Conservation (phyloP, 2,888 invertebrate species). For the Lordiphosa fenestrarum region DNA sequence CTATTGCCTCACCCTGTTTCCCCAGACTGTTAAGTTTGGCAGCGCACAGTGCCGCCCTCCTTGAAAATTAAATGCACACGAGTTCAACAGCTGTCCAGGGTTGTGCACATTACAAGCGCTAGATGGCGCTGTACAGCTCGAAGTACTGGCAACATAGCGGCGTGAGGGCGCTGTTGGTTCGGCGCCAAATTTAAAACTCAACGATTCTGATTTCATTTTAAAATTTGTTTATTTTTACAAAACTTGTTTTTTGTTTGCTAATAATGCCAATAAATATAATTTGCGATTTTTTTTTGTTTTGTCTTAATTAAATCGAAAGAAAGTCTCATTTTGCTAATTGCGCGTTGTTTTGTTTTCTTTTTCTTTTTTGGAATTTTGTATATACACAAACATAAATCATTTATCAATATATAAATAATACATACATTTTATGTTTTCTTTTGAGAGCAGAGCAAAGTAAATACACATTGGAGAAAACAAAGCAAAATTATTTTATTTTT, state of each 20-base stretch:
- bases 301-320: conserved; percentile 54
- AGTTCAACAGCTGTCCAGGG: no score
- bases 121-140: conserved; percentile 38
- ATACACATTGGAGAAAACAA: conserved; percentile 20
- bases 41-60: no score
- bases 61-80: no score
- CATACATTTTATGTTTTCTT: conserved; percentile 33
- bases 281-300: conserved; percentile 1
- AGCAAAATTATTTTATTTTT: conserved; percentile 12
- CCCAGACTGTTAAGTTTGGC: no score
- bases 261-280: conserved; percentile 38
- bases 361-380: conserved; percentile 54
- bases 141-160: not conserved
- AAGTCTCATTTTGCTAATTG: conserved; percentile 68
- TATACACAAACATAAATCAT: conserved; percentile 42
- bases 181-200: no score
- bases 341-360: conserved; percentile 49
- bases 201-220: no score
- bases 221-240: conserved; percentile 42
- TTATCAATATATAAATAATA: conserved; percentile 56
- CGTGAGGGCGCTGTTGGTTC: no score
- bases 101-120: no score
- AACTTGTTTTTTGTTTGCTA: conserved; percentile 30
- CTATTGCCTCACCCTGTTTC: no score
- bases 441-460: conserved; percentile 43